A percentile compares a stretch with the other conserved stretches of the same genome.
Evolutionary conservation across 2,888 invertebrate genomes (phyloP).

Genomic region (Lasius platythorax): DNA sequence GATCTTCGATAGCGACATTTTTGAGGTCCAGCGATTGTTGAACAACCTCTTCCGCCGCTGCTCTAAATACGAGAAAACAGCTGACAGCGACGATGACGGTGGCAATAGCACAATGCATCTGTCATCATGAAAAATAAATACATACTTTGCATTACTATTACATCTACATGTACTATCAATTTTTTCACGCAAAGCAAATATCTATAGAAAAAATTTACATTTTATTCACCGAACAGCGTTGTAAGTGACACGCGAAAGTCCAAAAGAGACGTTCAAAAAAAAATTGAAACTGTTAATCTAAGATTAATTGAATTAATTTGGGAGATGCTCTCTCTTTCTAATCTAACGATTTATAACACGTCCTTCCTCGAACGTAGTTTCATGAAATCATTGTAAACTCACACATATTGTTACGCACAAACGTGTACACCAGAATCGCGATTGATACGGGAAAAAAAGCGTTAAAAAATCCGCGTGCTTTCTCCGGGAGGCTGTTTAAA

Average conservation of each 20-base stretch:
- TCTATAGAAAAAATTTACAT: neutral
- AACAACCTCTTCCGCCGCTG: slow-evolving; percentile 63
- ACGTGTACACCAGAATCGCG: neutral
- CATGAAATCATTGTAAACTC: neutral
- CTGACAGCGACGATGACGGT: slow-evolving; percentile 64
- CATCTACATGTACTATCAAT: neutral
- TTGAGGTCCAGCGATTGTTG: slow-evolving; percentile 40
- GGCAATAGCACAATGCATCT: slow-evolving; percentile 76
- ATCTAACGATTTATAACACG: neutral
- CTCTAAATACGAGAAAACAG: slow-evolving; percentile 71
- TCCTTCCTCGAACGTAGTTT: neutral
- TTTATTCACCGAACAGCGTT: neutral
- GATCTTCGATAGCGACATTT: slow-evolving; percentile 23
- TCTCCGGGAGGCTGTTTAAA: neutral
- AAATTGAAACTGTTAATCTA: neutral
- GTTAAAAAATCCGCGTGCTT: slow-evolving; percentile 4
- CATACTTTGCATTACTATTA: neutral
- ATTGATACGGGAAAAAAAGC: neutral
- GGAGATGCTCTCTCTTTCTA: neutral
- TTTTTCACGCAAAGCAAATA: neutral
- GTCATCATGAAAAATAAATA: slow-evolving; percentile 8
- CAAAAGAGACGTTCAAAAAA: neutral
- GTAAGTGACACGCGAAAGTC: neutral
- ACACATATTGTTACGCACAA: neutral
- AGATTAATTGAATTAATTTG: neutral